Base-by-base conservation (phyloP, 2,113 vertebrate genomes). In the Polypterus bichir region DNA sequence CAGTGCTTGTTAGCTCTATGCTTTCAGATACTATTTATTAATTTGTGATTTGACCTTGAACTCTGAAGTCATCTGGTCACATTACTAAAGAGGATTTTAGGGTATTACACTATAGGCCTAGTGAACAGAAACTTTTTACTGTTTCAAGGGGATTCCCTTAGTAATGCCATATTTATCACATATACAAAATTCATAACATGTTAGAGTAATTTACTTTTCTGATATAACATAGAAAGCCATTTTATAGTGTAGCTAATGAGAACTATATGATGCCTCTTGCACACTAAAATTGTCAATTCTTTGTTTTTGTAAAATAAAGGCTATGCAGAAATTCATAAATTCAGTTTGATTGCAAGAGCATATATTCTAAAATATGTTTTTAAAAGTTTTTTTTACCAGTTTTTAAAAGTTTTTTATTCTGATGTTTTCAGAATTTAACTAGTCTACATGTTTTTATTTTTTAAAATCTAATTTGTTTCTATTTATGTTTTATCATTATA, bases 71-170 rank as follows among this genome's bases (percentile, higher is more conserved):
- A 56, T 53, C 56, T 60, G 45, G 57, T 56, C 63, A 68, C 49
- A 51, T 55, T 59, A 68, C 53, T 61, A 63, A 59, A 58, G 66
- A 68, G 64, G 44, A 66, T 68, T 66, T 62, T 59, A 52, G 27
- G 64, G 46, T 45, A 62, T 66, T 64, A 60, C 55, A 64, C 48
- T 66, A 56, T 59, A 68, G 64, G 64, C 55, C 5, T 45, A n/a
- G 55, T 69, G 66, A 71, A 63, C 55, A 67, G 67, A 67, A 60
- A 70, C 65, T 70, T 67, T 65, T 63, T 65, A 60, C 46, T 60
- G 51, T 61, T 51, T 54, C 49, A 53, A 56, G 7, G 44, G 52
- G n/a, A 47, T 67, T 66, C 57, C 64, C 62, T 70, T 53, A 62
- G 67, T 59, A 55, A 60, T 63, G 60, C 57, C 44, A 59, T 67